Evolutionary conservation across 1,140 invertebrate genomes (phyloP).

Genomic region (Caerostris darwini): DNA sequence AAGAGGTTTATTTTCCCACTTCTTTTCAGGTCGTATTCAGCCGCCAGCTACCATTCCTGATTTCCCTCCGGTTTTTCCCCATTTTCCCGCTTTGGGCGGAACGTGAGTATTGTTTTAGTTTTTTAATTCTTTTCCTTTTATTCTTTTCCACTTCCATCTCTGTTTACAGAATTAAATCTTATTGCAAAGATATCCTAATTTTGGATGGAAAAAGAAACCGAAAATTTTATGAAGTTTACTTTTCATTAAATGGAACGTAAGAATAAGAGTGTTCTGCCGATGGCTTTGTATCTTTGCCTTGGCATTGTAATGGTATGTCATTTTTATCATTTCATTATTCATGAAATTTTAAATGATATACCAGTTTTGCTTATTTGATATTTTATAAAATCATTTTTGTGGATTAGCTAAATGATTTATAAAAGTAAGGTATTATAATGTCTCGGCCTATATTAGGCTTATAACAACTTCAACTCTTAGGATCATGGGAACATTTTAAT

Average conservation of each 20-base stretch:
- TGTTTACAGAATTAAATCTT: slow-evolving; percentile 5
- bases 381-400: no score
- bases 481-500: no score
- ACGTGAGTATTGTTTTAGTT: slow-evolving; percentile 67
- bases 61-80: slow-evolving; percentile 75
- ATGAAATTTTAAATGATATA: no score
- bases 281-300: no score
- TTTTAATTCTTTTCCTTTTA: neutral
- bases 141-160: neutral
- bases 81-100: slow-evolving; percentile 77
- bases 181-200: neutral
- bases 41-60: slow-evolving; percentile 77
- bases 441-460: no score
- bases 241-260: neutral
- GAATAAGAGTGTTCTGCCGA: no score
- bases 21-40: slow-evolving; percentile 71
- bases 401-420: no score
- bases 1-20: slow-evolving; percentile 26
- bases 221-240: neutral
- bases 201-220: neutral
- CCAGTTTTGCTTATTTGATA: no score
- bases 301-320: no score
- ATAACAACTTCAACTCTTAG: no score
- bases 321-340: no score
- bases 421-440: no score